Base-by-base conservation (phyloP, 1,140 invertebrate genomes). In the Archivesica marissinica region DNA sequence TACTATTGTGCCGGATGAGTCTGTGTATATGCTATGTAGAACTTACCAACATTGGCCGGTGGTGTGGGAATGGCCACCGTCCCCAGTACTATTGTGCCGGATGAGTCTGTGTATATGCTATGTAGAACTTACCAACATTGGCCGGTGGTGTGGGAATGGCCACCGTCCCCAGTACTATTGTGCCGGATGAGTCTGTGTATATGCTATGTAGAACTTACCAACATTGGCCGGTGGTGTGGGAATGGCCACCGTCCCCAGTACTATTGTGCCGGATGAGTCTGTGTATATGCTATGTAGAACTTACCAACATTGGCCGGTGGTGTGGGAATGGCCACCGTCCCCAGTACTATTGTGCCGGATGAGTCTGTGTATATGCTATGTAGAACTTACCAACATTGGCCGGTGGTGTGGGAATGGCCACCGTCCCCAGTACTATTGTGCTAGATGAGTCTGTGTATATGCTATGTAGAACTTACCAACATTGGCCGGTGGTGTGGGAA, bases 251-350 rank as follows among this genome's bases (percentile, higher is more conserved):
- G 74, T 85, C 1, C 92, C 92, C 17, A 93, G 84, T 3, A 83
- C 52, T 2, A 93, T 77, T 35, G 87, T 87, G 33, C 87, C 87
- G 28, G 86, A 72, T 15, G 87, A 88, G 52, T 90, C 91, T 23
- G 87, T 82, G 81, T 90, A 90, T 4, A 92, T 56, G 15, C 85
- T 82, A 11, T 80, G 88, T 2, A 93, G 50, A 0, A 89, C 92
- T 89, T 80, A 92, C 91, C 92, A 83, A 93, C 88, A 88, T 92
- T 91, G 25, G 89, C 87, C 25, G 90, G 91, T 33, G 93, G 92
- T 23, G 89, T 88, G 4, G 91, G 90, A 17, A 93, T 88, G 13
- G 88, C 87, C 11, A 89, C 87, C 13, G 74, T 85, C 1, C 92
- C 92, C 17, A 93, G 84, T 3, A 83, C 52, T 2, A 93, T 77